phyloP scores from a whole-genome alignment of 1,140 invertebrate species.

The Propsilocerus akamusi region DNA sequence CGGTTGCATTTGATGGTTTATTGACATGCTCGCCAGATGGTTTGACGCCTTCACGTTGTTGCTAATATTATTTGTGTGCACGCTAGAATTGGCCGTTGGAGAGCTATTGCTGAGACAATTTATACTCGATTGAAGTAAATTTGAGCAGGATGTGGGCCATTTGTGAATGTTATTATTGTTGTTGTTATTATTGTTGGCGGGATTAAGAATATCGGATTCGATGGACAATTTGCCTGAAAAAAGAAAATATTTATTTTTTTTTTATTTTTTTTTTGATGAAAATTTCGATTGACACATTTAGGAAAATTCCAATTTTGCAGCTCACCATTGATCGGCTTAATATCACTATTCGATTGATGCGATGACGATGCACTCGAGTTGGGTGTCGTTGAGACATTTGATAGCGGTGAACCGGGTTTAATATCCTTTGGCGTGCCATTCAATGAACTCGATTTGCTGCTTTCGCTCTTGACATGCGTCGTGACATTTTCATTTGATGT shows the following conservation, averaged over 20 bases:
- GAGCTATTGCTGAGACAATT: background rate
- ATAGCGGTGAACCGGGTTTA: constrained; percentile 25
- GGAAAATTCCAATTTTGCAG: background rate
- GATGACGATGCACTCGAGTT: constrained; percentile 24
- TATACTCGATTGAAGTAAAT: background rate
- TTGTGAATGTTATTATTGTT: constrained; percentile 6
- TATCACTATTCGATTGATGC: constrained; percentile 24
- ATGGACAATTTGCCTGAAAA: constrained; percentile 6
- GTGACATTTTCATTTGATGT: constrained; percentile 8
- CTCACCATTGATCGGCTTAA: constrained; percentile 25
- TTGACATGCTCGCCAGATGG: background rate
- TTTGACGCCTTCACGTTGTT: background rate
- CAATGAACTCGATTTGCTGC: constrained; percentile 7
- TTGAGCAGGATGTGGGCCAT: constrained; percentile 6
- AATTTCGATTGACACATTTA: background rate
- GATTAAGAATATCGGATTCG: background rate
- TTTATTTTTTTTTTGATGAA: background rate
- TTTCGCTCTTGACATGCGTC: constrained; percentile 18
- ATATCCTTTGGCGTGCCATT: constrained; percentile 22
- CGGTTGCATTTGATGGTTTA: background rate
- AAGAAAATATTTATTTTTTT: background rate
- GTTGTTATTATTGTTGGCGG: constrained; percentile 2
- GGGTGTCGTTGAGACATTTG: constrained; percentile 25
- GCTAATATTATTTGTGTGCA: background rate
- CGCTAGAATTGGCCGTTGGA: background rate